Evolutionary conservation across 2,113 vertebrate genomes (phyloP).

Genomic region (Tautogolabrus adspersus): DNA sequence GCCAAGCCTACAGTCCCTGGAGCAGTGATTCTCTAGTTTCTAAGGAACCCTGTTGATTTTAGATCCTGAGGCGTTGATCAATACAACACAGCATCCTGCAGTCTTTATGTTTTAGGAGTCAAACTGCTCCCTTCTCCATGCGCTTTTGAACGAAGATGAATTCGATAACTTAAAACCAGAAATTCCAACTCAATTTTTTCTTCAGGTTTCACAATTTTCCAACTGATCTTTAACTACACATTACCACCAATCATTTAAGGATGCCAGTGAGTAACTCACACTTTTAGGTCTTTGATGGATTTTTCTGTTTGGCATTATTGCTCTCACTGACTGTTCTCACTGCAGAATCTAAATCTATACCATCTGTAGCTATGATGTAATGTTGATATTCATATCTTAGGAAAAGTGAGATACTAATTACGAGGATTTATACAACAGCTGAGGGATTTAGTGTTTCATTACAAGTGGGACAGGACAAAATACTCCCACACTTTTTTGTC

Average conservation of each 20-base stretch:
- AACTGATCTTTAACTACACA: not conserved
- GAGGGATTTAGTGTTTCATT: conserved; percentile 40
- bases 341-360: conserved; percentile 10
- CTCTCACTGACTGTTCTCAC: not conserved
- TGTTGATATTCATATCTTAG: conserved; percentile 4
- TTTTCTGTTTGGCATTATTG: conserved; percentile 16
- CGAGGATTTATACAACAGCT: conserved; percentile 45
- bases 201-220: too few species aligned
- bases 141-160: too few species aligned
- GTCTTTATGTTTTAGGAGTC: too few species aligned
- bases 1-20: too few species aligned
- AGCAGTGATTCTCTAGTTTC: too few species aligned
- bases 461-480: not conserved
- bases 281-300: not conserved
- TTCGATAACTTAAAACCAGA: too few species aligned
- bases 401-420: conserved; percentile 23
- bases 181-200: too few species aligned
- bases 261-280: not conserved
- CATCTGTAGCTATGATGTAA: conserved; percentile 40
- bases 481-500: not conserved
- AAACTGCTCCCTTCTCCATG: too few species aligned
- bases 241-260: not conserved
- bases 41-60: too few species aligned
- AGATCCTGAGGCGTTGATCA: too few species aligned
- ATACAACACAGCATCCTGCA: too few species aligned